Evolutionary conservation across 2,113 vertebrate genomes (phyloP).

Genomic region (Nesogale talazaci): DNA sequence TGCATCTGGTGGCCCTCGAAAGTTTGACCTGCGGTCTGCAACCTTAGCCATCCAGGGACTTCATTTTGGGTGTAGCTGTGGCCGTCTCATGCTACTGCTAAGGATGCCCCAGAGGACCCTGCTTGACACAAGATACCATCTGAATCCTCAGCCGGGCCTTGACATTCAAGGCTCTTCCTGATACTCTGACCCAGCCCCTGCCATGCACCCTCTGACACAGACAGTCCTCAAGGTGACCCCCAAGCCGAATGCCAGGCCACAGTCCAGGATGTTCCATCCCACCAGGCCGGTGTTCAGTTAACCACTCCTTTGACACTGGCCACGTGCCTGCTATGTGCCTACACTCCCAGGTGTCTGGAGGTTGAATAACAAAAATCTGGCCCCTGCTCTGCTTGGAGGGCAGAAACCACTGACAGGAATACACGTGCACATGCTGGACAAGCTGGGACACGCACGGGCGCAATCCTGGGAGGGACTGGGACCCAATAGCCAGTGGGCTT

Average conservation of each 20-base stretch:
- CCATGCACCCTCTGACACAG: not conserved
- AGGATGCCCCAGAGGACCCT: too few species aligned
- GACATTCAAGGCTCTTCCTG: not conserved
- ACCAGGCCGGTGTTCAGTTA: not conserved
- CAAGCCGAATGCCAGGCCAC: not conserved
- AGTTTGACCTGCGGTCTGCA: not conserved
- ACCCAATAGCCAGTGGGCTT: not conserved
- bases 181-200: too few species aligned
- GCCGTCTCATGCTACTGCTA: fast-evolving
- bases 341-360: not conserved
- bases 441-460: not conserved
- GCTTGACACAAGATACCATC: not conserved
- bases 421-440: not conserved
- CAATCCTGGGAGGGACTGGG: not conserved
- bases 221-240: fast-evolving
- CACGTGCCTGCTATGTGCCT: not conserved
- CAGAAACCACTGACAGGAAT: not conserved
- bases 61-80: not conserved
- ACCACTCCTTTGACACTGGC: not conserved
- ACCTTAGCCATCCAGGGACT: not conserved
- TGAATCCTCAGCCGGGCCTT: not conserved
- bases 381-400: not conserved
- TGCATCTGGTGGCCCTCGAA: not conserved
- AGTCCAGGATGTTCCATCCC: not conserved
- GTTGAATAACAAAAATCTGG: not conserved